phyloP scores from a whole-genome alignment of 1,140 invertebrate species.

The Drosophila arizonae region DNA sequence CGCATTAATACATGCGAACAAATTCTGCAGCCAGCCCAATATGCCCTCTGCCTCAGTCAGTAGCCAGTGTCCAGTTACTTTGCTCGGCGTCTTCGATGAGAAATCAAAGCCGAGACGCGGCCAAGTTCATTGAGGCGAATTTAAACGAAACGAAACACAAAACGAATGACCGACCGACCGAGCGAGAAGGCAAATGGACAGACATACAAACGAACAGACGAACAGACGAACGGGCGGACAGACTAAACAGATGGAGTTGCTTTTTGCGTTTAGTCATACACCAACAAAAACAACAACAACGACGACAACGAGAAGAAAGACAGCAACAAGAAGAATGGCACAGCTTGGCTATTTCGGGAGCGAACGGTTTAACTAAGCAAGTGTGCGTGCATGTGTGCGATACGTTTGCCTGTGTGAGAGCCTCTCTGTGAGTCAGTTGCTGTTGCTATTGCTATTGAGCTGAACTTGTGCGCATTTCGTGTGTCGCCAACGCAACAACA shows the following conservation, averaged over 20 bases:
- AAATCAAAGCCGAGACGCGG: conserved; percentile 31
- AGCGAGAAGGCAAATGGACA: conserved; percentile 6
- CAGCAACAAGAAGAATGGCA: conserved; percentile 2
- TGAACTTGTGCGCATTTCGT: conserved; percentile 30
- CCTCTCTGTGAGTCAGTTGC: conserved; percentile 41
- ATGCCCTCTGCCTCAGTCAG: neutral
- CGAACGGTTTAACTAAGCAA: conserved; percentile 55
- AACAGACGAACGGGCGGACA: neutral
- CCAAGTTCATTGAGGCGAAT: conserved; percentile 46
- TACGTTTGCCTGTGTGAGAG: neutral
- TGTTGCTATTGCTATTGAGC: conserved; percentile 15
- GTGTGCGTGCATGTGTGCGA: conserved; percentile 13
- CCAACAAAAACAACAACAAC: conserved; percentile 22
- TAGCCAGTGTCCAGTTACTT: neutral
- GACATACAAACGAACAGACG: neutral
- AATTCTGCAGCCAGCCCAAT: neutral
- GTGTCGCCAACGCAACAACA: conserved; percentile 46
- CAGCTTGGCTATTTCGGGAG: conserved; percentile 75
- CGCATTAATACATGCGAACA: neutral
- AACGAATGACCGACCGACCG: conserved; percentile 1
- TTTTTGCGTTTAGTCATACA: conserved; percentile 63
- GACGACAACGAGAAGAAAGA: neutral
- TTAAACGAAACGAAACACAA: conserved; percentile 21
- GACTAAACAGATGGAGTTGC: conserved; percentile 7
- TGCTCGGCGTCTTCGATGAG: neutral